Base-by-base conservation (phyloP, 2,797 vertebrate genomes). In the Phrynocephalus forsythii region DNA sequence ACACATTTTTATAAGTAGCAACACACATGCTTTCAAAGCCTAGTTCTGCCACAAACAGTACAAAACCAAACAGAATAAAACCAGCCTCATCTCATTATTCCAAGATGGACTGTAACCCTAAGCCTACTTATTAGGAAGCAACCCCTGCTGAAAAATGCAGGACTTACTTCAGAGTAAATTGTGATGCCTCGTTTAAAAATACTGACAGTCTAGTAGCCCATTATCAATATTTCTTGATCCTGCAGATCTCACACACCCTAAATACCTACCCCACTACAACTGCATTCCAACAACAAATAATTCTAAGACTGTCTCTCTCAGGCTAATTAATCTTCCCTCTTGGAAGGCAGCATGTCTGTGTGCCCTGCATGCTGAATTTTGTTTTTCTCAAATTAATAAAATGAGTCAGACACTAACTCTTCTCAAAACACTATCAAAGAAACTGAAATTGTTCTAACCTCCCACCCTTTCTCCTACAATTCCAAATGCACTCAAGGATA, bases 181-280 rank as follows among this genome's bases (percentile, higher is more conserved):
- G 50, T 56, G 52, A 56, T 3, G 52, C 52, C 52, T 56, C 52
- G 13, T 56, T 56, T 9, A 56, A 56, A 56, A 56, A 56, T 80
- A 60, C 2, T n/a, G 63, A 13, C 68, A 28, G 24, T 30, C 48
- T 20, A 52, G 48, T 72, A 24, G 68, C 48, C 82, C 18, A 6
- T 69, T 84, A 76, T 44, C n/a, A 76, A 63, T 44, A 52, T 77
- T 82, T 87, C 72, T 28, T 68, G 76, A 56, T 50, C 16, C 48
- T 33, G 13, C 15, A 33, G 18, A 50, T 33, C 60, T 30, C 18
- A 2, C 5, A 16, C 44, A 73, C 6, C 52, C 2, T 63, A 33
- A 48, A 30, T 79, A 16, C 68, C 38, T 26, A 67, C 56, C 60
- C 66, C 24, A 73, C 6, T 33, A 71, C 63, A 10, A 26, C 24